A percentile compares a stretch with the other conserved stretches of the same genome.
phyloP scores from a whole-genome alignment of 2,797 vertebrate genomes.

The Staurois parvus region DNA sequence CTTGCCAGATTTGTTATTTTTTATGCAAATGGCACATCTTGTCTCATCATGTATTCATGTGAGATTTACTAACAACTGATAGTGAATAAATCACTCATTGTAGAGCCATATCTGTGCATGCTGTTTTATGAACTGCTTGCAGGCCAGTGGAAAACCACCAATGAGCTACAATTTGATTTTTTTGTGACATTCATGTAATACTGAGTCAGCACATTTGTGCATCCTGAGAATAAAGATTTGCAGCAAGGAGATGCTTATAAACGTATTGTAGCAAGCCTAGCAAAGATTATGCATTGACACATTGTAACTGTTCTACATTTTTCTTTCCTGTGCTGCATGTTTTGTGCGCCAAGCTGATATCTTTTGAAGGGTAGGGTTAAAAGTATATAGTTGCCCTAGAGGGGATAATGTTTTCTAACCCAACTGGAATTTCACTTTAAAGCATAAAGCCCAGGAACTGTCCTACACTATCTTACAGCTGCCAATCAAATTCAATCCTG shows the following conservation, averaged over 20 bases:
- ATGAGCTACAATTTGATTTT: conserved; percentile 22
- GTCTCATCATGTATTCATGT: conserved; percentile 48
- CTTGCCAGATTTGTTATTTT: conserved; percentile 41
- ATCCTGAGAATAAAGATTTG: conserved; percentile 11
- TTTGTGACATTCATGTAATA: conserved; percentile 20
- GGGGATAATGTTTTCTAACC: no score
- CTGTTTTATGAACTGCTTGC: conserved; percentile 35
- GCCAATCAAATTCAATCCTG: no score
- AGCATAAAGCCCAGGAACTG: no score
- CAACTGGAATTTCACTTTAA: no score
- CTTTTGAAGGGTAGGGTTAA: no score
- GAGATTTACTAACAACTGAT: conserved; percentile 51
- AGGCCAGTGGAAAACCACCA: conserved; percentile 17
- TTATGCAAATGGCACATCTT: conserved; percentile 49
- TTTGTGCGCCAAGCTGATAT: no score
- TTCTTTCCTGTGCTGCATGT: no score
- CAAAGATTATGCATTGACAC: background rate
- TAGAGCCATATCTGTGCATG: conserved; percentile 30
- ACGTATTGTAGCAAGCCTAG: background rate
- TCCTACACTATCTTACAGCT: no score
- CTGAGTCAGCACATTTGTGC: conserved; percentile 23
- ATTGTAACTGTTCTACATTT: no score
- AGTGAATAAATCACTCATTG: conserved; percentile 39
- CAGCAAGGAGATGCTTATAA: conserved; percentile 2
- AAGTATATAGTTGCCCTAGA: no score